Evolutionary conservation across 1,140 invertebrate species (phyloP), one percentile per base, ranked within the genome.

Genomic region (Papilio polyxenes): DNA sequence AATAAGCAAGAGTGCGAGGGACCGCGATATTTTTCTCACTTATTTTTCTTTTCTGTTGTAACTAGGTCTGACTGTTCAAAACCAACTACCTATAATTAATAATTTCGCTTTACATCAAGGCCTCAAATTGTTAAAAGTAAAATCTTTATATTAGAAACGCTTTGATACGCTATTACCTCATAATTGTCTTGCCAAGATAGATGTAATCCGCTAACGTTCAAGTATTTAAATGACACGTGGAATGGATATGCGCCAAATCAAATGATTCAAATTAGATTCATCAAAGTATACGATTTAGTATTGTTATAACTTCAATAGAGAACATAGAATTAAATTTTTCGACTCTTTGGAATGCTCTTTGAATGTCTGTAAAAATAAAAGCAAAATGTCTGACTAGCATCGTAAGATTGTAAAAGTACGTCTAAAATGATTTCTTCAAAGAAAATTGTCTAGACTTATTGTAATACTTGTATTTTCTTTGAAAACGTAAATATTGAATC

Each of bases 101-200:
- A 51, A 10, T 51, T 51, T 51, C 49, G 6, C 10, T 9, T 51
- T n/a, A 59, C 7, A 59, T 44, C 40, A 44, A 31, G 23, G 13
- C 13, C 13, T 51, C 11, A 51, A 51, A 13, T 51, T 31, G 0
- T 31, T 31, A 31, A 31, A 65, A 13, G 17, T 72, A 40, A 0
- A 72, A 62, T 20, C 23, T 17, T 62, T 62, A 23, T 6, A 72
- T 72, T 72, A 40, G 65, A 72, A 37, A 6, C 31, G 65, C 23
- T 72, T 56, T 1, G 17, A 56, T 72, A 72, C 23, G 2, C 23
- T 31, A 31, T 72, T 72, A 40, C 31, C 11, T 40, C 31, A 72
- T 72, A 72, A 72, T 72, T 72, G 11, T 9, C 65, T 72, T 40
- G 65, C 31, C 65, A 72, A 72, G n/a, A 65, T 62, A 62, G n/a